phyloP scores from a whole-genome alignment of 2,113 vertebrate species.

The Casuarius casuarius region DNA sequence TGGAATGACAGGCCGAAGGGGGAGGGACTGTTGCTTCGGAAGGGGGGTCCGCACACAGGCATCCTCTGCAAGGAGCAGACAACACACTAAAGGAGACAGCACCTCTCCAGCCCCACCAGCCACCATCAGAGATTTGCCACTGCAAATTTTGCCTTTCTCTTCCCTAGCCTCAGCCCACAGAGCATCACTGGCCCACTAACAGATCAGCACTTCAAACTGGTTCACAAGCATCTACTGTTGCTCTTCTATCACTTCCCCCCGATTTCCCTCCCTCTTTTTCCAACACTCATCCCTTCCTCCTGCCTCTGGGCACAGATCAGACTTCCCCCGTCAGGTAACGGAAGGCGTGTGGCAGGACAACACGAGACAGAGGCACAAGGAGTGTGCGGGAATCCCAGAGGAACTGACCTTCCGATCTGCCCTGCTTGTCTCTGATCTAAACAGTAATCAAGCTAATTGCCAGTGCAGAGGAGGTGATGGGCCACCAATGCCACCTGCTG shows the following conservation, averaged over 20 bases:
- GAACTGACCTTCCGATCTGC: not conserved
- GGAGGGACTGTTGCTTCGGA: slow-evolving; percentile 94
- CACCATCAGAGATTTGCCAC: not conserved
- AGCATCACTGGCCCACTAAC: fast-evolving
- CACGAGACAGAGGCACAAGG: not conserved
- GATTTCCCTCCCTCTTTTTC: not conserved
- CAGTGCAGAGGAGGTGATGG: not conserved
- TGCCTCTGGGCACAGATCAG: not conserved
- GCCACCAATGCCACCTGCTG: slow-evolving; percentile 45
- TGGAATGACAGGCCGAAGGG: slow-evolving; percentile 91
- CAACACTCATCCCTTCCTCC: not conserved
- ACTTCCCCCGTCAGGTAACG: not conserved
- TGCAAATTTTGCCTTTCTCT: not conserved
- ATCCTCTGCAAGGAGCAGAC: slow-evolving; percentile 72
- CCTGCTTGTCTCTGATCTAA: not conserved
- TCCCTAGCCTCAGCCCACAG: not conserved
- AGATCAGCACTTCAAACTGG: not conserved
- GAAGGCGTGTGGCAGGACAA: not conserved
- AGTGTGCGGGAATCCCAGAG: not conserved
- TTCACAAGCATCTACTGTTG: not conserved
- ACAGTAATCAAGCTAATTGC: not conserved
- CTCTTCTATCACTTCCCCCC: not conserved
- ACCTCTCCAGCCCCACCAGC: not conserved
- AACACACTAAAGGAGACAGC: not conserved
- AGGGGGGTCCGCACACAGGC: slow-evolving; percentile 79